These are phyloP conservation scores for Sebastes aleutianus DNA, from an alignment of 2,797 vertebrate genomes.

Conservation along the genomic window DNA sequence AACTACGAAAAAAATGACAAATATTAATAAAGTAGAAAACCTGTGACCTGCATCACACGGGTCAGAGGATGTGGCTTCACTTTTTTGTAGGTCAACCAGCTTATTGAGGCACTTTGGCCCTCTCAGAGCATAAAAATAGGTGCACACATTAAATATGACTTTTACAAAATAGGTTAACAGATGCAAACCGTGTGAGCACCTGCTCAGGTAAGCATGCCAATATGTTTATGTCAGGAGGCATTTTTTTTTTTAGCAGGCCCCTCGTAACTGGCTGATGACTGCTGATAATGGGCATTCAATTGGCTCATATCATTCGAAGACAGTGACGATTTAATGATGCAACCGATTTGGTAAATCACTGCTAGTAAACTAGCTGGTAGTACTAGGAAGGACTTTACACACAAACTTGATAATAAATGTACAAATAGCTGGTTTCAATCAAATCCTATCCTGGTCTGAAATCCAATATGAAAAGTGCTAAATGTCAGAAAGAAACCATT, in stretches of 20 bases:
- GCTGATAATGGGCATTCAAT: no score
- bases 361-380: not conserved
- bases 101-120: not conserved
- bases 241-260: not conserved
- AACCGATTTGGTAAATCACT: not conserved
- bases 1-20: not conserved
- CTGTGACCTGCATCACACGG: not conserved
- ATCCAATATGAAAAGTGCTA: not conserved
- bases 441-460: not conserved
- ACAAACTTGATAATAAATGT: not conserved
- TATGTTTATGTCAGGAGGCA: not conserved
- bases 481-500: not conserved
- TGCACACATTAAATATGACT: not conserved
- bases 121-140: slow-evolving; percentile 26
- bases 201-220: not conserved
- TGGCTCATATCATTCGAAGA: no score
- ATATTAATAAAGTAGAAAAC: not conserved
- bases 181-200: not conserved
- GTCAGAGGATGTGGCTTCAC: not conserved
- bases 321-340: not conserved
- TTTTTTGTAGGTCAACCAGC: slow-evolving; percentile 10
- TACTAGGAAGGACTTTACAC: not conserved
- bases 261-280: not conserved
- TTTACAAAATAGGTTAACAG: slow-evolving; percentile 8
- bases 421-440: not conserved